Conservation (phyloP, 2,888 invertebrate genomes). For the Hipparchia semele region DNA sequence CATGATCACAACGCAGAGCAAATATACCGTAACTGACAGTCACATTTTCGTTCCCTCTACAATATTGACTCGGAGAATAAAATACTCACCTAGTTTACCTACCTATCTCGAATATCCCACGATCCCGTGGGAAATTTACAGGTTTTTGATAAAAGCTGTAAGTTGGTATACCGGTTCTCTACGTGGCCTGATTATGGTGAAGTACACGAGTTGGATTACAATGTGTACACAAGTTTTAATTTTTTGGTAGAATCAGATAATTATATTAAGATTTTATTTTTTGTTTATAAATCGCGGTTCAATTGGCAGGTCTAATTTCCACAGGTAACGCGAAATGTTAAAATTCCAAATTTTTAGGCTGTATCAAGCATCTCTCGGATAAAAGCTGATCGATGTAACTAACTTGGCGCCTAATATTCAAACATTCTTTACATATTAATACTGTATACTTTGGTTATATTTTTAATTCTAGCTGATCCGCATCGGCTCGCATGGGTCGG, state of each 20-base stretch:
- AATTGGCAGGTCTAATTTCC: not conserved
- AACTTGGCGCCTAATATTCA: too few species aligned
- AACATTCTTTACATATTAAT: too few species aligned
- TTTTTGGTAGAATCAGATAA: not conserved
- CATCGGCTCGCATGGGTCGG: too few species aligned
- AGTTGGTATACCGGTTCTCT: not conserved
- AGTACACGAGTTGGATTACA: not conserved
- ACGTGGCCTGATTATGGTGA: not conserved
- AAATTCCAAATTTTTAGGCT: not conserved
- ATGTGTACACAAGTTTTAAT: not conserved
- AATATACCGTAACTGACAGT: slow-evolving; percentile 60
- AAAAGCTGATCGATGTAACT: too few species aligned
- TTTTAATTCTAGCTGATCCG: too few species aligned
- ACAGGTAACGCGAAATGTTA: not conserved
- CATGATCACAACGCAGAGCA: slow-evolving; percentile 72
- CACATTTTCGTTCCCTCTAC: slow-evolving; percentile 58
- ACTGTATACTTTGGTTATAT: too few species aligned
- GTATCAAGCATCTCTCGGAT: not conserved
- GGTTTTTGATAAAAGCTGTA: not conserved
- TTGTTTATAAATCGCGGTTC: not conserved
- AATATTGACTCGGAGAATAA: slow-evolving; percentile 59
- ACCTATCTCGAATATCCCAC: not conserved
- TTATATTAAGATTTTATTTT: too few species aligned
- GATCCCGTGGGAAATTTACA: not conserved
- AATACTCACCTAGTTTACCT: not conserved